A percentile compares a stretch with the other conserved stretches of the same genome.
These are phyloP conservation scores for Thomomys bottae DNA, from an alignment of 2,113 vertebrate species.

Conservation along the genomic window DNA sequence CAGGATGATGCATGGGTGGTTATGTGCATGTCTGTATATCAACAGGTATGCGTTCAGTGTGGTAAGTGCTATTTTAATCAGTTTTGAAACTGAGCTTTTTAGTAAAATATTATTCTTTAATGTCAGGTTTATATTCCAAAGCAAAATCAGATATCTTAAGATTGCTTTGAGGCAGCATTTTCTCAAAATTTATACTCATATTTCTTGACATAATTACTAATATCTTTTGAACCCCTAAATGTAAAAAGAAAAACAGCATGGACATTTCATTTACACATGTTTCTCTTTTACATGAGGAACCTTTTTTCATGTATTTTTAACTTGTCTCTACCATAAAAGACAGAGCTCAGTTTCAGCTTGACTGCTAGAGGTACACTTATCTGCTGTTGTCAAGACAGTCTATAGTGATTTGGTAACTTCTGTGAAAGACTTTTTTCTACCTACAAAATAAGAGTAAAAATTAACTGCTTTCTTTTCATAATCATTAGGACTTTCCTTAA, in stretches of 20 bases:
- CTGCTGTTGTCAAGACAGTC: conserved; percentile 55
- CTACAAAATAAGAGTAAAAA: conserved; percentile 79
- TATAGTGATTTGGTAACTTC: conserved; percentile 72
- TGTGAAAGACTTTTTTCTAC: conserved; percentile 75
- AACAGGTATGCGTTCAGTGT: background rate
- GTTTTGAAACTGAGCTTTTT: background rate
- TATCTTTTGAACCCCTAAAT: conserved; percentile 21
- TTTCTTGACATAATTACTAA: conserved; percentile 44
- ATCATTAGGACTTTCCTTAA: conserved; percentile 74
- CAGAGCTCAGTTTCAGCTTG: conserved; percentile 58
- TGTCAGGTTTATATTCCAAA: background rate
- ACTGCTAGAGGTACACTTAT: conserved; percentile 61
- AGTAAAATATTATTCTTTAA: background rate
- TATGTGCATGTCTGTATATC: background rate
- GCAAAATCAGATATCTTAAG: conserved; percentile 19
- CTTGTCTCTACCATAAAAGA: background rate
- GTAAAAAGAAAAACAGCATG: background rate
- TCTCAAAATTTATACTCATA: background rate
- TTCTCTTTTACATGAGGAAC: background rate
- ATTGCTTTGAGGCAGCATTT: conserved; percentile 8
- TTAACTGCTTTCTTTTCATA: conserved; percentile 82
- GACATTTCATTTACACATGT: background rate
- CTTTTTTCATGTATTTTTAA: conserved; percentile 30
- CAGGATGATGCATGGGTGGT: too few species aligned
- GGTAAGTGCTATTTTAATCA: background rate